Evolutionary conservation across 1,140 invertebrate species (phyloP), one percentile per base, ranked within the genome.

Genomic region (Philotrypesis tridentata): DNA sequence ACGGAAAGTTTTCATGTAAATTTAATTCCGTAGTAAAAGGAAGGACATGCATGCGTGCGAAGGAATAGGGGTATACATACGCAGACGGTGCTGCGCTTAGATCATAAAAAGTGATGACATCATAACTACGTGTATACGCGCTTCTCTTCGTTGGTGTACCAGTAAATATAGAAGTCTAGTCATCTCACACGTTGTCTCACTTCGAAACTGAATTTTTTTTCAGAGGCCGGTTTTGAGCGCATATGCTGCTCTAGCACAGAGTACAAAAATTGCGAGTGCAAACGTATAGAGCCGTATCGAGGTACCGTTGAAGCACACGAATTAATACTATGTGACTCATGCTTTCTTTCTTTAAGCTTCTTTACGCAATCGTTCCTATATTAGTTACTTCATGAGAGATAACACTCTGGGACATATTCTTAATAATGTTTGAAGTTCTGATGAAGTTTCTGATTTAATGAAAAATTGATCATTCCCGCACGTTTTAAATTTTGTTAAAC

Each of bases 61-160:
- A 29, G 61, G 11, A 21, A 55, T 55, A 55, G 48, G 48, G 17
- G 48, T 17, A n/a, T 6, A 27, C 25, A 55, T 17, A 27, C 61
- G 9, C 23, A 29, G 61, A 25, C 23, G 21, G 29, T 17, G 70
- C 12, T 25, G 72, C 48, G 60, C 67, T 82, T 82, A 25, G 55
- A 23, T 78, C 68, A 61, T 72, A 72, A 87, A 85, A 85, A 87
- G 80, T 40, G 82, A 88, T 89, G 88, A 89, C 86, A 87, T 88
- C 87, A 88, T 40, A 55, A 29, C 63, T 79, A 55, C 43, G 60
- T 63, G 77, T 7, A 23, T n/a, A n/a, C n/a, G n/a, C 55, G 23
- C 23, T 43, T 9, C 68, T 31, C 55, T 82, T 72, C 7, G 80
- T 73, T 25, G 27, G 70, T 80, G 63, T 80, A 79, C 70, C 33